Evolutionary conservation across 2,888 invertebrate species (phyloP).

Genomic region (Pedicia rivosa): DNA sequence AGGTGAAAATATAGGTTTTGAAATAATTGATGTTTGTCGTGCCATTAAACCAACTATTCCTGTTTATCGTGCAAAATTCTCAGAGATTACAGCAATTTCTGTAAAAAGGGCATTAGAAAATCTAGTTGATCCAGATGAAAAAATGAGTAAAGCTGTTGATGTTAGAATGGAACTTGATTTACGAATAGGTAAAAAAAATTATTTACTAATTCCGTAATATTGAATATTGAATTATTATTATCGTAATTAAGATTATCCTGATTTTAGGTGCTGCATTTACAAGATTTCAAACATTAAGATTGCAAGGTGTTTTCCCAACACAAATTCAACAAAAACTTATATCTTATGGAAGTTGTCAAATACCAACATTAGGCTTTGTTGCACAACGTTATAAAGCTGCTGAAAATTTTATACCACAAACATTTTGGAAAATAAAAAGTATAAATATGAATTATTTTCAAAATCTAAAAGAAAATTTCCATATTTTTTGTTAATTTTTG

Average conservation of each 20-base stretch:
- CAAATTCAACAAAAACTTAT: constrained; percentile 63
- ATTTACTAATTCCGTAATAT: no score
- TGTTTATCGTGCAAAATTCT: constrained; percentile 79
- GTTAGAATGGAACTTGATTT: constrained; percentile 82
- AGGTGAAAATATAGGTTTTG: constrained; percentile 97
- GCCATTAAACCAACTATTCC: constrained; percentile 55
- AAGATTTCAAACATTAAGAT: constrained; percentile 83
- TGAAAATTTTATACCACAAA: constrained; percentile 78
- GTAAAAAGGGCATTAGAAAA: constrained; percentile 64
- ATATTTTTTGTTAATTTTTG: no score
- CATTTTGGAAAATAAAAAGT: constrained; percentile 93
- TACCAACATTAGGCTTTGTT: constrained; percentile 99
- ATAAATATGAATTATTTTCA: no score
- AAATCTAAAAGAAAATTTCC: no score
- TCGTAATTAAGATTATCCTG: constrained; percentile 20
- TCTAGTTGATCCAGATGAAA: constrained; percentile 63
- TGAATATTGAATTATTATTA: no score
- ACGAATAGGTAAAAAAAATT: no score
- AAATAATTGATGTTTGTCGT: constrained; percentile 82
- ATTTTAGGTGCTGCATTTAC: constrained; percentile 99
- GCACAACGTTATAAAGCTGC: constrained; percentile 90
- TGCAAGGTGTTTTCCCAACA: constrained; percentile 64
- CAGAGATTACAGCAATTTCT: constrained; percentile 84
- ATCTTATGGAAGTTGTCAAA: constrained; percentile 98
- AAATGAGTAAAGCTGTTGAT: constrained; percentile 83